phyloP scores from a whole-genome alignment of 1,140 invertebrate species.

The Pseudoatta argentina region DNA sequence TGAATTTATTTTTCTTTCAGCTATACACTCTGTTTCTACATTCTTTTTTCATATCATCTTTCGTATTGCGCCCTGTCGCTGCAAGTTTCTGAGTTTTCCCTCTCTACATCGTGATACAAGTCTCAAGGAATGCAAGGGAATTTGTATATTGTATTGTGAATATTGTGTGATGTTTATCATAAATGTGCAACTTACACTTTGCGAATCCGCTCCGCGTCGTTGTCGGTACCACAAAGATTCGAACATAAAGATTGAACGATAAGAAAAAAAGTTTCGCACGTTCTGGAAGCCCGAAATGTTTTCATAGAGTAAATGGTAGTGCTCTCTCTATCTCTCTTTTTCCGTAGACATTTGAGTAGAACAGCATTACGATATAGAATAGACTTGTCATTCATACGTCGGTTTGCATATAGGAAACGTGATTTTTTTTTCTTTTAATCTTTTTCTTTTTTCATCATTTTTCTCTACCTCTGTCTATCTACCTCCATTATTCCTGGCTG shows the following conservation, averaged over 20 bases:
- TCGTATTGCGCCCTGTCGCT: conserved; percentile 18
- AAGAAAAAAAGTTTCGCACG: conserved; percentile 32
- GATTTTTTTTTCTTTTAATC: conserved; percentile 30
- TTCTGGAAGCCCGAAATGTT: conserved; percentile 17
- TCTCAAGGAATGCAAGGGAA: conserved; percentile 46
- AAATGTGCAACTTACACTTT: conserved; percentile 56
- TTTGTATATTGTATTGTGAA: conserved; percentile 54
- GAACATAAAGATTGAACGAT: conserved; percentile 12
- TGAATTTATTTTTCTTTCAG: conserved; percentile 7
- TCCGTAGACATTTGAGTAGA: conserved; percentile 38
- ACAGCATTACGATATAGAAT: conserved; percentile 48
- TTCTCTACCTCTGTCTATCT: conserved; percentile 68
- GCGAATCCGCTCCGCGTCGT: conserved; percentile 7
- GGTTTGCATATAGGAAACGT: conserved; percentile 34
- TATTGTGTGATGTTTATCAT: conserved; percentile 51
- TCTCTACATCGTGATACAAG: conserved; percentile 8
- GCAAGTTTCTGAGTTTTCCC: conserved; percentile 19
- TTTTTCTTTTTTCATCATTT: conserved; percentile 51
- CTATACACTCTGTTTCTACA: background rate
- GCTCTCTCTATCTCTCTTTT: background rate
- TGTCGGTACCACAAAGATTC: background rate
- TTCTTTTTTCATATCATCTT: conserved; percentile 4
- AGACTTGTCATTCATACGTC: conserved; percentile 32
- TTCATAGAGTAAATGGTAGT: conserved; percentile 39
- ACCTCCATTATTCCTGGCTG: conserved; percentile 70